Base-by-base conservation (phyloP, 1,140 invertebrate genomes). In the Ceratoteleas bidentatus region DNA sequence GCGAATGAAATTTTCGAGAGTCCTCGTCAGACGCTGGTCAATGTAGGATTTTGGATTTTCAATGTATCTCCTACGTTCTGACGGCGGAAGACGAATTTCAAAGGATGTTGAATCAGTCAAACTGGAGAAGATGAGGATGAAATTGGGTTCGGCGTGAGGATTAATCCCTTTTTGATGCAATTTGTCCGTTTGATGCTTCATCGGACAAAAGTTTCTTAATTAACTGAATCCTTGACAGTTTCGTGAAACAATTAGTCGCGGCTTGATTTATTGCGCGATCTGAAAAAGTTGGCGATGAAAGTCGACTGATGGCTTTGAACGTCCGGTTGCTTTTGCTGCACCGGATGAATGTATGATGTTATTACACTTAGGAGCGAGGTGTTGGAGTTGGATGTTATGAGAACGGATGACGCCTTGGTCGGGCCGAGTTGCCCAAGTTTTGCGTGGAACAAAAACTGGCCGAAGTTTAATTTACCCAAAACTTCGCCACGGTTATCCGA, bases 401-500 rank as follows among this genome's bases (percentile, higher is more conserved):
- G 60, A 65, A 74, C 53, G 60, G 64, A 74, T 65, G 70, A 56
- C 53, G 40, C 60, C 24, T 65, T 43, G 14, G 45, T 34, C 15
- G 33, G 16, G 32, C 33, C 11, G 64, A 64, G 36, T 74, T 74
- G 10, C 8, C 10, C 33, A 74, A 66, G 15, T 75, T 75, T 65
- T 14, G 13, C 3, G 13, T 11, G 15, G 54, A 75, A 75, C 60
- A 75, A 75, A 75, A 75, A 75, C 52, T 53, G 60, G 58, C 36
- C 9, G 14, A 66, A 75, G 72, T 75, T 75, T 75, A 75, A 75
- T 75, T 75, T 75, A 75, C 72, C 34, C 54, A 54, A 62, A 75
- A 66, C 61, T 65, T 13, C 7, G 49, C 72, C 43, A 75, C 60
- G 72, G 62, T 66, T 75, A 75, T 66, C 40, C 14, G 34, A 53